Evolutionary conservation across 2,797 vertebrate genomes (phyloP).

Genomic region (Hapalemur alaotrensis): DNA sequence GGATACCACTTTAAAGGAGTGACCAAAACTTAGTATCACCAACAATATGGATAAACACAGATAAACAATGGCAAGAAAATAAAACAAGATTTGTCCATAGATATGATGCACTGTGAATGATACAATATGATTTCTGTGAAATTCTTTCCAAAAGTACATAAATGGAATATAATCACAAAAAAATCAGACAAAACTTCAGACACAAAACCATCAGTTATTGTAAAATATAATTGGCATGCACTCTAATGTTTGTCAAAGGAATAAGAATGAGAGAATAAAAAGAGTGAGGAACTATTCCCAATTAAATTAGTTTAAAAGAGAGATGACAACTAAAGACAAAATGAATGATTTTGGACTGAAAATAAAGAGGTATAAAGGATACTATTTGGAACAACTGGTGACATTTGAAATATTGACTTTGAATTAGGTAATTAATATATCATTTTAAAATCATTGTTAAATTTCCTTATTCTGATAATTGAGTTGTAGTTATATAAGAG

Average conservation of each 20-base stretch:
- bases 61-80: background rate
- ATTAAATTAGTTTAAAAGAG: background rate
- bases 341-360: background rate
- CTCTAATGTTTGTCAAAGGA: background rate
- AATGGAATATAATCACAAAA: background rate
- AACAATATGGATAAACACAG: background rate
- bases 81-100: background rate
- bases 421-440: background rate
- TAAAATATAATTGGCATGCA: background rate
- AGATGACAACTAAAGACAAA: background rate
- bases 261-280: background rate
- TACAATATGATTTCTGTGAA: background rate
- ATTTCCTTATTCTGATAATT: background rate
- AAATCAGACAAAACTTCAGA: constrained; percentile 7
- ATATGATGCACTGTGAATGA: background rate
- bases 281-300: background rate
- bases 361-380: background rate
- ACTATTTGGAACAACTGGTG: background rate
- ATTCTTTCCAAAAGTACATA: background rate
- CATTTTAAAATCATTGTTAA: background rate
- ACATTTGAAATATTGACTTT: background rate
- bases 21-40: background rate
- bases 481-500: background rate
- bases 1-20: background rate
- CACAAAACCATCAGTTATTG: background rate